phyloP scores from a whole-genome alignment of 2,888 invertebrate genomes.

The Epistrophe grossulariae region DNA sequence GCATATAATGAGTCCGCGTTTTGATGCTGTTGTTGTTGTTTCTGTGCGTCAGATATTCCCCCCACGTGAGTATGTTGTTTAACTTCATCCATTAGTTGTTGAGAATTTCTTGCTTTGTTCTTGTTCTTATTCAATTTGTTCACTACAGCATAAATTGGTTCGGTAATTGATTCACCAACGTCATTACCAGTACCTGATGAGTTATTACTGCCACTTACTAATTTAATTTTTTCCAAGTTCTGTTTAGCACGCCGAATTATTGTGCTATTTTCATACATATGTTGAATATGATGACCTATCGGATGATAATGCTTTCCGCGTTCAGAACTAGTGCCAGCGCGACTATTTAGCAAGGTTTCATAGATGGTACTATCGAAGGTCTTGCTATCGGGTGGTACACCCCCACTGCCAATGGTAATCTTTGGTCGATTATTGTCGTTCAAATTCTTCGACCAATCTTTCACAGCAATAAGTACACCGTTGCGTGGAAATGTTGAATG shows the following conservation, averaged over 20 bases:
- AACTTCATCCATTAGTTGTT: conserved; percentile 63
- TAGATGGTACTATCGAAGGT: conserved; percentile 59
- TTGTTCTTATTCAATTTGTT: conserved; percentile 84
- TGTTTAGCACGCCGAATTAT: conserved; percentile 78
- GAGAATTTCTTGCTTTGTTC: conserved; percentile 81
- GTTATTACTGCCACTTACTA: conserved; percentile 50
- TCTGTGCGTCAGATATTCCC: conserved; percentile 53
- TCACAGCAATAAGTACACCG: conserved; percentile 87
- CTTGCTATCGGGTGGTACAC: neutral
- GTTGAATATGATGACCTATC: conserved; percentile 75
- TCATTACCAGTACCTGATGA: conserved; percentile 60
- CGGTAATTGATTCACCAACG: conserved; percentile 70
- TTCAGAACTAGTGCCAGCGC: conserved; percentile 52
- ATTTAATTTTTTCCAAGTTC: conserved; percentile 70
- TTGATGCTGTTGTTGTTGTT: conserved; percentile 73
- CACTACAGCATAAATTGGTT: conserved; percentile 84
- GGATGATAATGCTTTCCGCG: conserved; percentile 65
- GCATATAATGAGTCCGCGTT: conserved; percentile 58
- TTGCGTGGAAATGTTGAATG: conserved; percentile 83
- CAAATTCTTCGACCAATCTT: conserved; percentile 86
- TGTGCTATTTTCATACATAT: conserved; percentile 82
- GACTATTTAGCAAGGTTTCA: conserved; percentile 77
- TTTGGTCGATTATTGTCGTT: conserved; percentile 75
- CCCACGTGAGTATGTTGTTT: conserved; percentile 58
- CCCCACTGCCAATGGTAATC: conserved; percentile 48